phyloP scores from a whole-genome alignment of 2,888 invertebrate genomes.

The Eledone cirrhosa region DNA sequence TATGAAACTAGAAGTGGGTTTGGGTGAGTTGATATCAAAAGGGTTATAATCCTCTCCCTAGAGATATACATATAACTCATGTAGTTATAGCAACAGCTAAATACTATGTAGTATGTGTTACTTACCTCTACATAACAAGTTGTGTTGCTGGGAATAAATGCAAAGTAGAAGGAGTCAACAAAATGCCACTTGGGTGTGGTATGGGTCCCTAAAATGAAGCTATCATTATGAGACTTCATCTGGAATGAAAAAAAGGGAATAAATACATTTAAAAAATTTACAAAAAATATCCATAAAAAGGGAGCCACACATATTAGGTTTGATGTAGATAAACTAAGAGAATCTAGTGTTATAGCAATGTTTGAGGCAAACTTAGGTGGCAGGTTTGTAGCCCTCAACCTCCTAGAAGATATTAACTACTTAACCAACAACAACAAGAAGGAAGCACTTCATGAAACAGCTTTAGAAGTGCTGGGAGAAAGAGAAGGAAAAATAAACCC shows the following conservation, averaged over 20 bases:
- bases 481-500: background rate
- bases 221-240: conserved; percentile 39
- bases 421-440: background rate
- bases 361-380: background rate
- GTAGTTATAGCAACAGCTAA: no score
- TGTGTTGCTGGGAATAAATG: conserved; percentile 39
- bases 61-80: no score
- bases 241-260: conserved; percentile 36
- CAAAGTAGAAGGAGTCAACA: conserved; percentile 58
- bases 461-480: no score
- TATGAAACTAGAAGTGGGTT: no score
- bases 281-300: no score
- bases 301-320: no score
- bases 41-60: no score
- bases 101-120: background rate
- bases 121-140: conserved; percentile 40
- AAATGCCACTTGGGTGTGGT: conserved; percentile 59
- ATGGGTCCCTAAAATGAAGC: conserved; percentile 53
- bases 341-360: no score
- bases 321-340: no score
- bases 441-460: no score
- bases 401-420: background rate
- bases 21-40: no score
- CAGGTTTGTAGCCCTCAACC: background rate
- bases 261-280: no score